Percentiles rank a stretch among this genome's conserved stretches.
Conservation (phyloP, 1,140 invertebrate species). For the Epicauta chinensis region DNA sequence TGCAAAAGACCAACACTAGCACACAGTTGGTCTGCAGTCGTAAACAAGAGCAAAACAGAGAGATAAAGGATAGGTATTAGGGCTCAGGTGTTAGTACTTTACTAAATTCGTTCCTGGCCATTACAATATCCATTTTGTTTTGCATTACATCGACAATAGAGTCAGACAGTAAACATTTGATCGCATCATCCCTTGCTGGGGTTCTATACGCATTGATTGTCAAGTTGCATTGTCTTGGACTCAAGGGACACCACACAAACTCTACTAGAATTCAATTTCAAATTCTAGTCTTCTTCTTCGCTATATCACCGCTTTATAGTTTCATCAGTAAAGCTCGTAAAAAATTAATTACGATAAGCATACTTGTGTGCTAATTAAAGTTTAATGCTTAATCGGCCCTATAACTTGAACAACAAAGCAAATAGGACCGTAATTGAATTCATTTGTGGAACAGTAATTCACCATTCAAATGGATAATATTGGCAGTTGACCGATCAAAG, state of each 20-base stretch:
- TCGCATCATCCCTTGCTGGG: no score
- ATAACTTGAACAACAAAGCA: no score
- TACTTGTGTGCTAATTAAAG: no score
- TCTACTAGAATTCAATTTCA: not conserved
- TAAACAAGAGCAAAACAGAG: no score
- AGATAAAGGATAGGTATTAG: not conserved
- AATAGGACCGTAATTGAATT: not conserved
- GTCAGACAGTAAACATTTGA: constrained; percentile 12
- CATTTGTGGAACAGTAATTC: constrained; percentile 9
- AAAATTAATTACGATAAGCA: no score
- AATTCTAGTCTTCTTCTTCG: no score
- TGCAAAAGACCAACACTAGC: no score
- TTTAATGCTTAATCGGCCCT: no score
- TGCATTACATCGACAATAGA: constrained; percentile 13
- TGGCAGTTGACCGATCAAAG: not conserved
- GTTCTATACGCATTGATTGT: not conserved
- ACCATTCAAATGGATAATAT: not conserved
- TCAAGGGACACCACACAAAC: constrained; percentile 1
- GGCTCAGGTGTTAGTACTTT: constrained; percentile 18
- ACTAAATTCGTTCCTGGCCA: constrained; percentile 19
- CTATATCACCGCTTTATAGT: no score
- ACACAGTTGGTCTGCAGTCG: no score
- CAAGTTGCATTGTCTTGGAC: not conserved
- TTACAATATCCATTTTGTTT: constrained; percentile 21
- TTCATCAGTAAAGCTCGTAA: no score